A percentile compares a stretch with the other conserved stretches of the same genome.
Evolutionary conservation across 2,113 vertebrate genomes (phyloP).

Genomic region (Lophotis ruficrista): DNA sequence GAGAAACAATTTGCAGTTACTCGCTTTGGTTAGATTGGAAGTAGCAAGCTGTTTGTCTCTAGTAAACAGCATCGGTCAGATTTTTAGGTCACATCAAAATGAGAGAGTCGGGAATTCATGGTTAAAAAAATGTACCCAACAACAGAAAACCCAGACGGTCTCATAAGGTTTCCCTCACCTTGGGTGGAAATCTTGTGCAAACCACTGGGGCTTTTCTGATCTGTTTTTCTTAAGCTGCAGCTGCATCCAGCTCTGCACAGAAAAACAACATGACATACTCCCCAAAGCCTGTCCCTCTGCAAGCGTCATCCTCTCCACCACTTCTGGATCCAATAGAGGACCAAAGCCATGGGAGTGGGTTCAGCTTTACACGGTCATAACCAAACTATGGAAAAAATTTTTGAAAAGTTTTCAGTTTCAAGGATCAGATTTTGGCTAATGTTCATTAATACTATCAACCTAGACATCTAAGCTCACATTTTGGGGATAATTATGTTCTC

Average conservation of each 20-base stretch:
- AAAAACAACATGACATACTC: background rate
- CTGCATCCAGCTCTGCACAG: constrained; percentile 1
- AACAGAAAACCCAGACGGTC: background rate
- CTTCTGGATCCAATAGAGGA: background rate
- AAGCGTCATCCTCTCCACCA: background rate
- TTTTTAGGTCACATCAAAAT: background rate
- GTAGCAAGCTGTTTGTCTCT: constrained; percentile 1
- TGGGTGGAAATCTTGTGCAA: constrained; percentile 40
- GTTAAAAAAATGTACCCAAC: background rate
- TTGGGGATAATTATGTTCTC: background rate
- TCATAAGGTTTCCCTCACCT: constrained; percentile 15
- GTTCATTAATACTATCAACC: background rate
- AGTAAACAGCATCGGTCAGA: background rate
- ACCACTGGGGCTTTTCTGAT: background rate
- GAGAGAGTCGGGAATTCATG: background rate
- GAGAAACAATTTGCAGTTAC: background rate
- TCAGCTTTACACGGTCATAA: background rate
- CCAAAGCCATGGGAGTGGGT: background rate
- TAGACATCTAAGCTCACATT: background rate
- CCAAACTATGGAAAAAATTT: background rate
- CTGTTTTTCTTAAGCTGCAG: constrained; percentile 45
- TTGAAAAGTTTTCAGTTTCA: background rate
- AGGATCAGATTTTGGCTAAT: background rate
- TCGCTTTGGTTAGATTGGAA: background rate
- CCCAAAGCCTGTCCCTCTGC: background rate